Conservation (phyloP, 2,113 vertebrate genomes). For the Ageneiosus marmoratus region DNA sequence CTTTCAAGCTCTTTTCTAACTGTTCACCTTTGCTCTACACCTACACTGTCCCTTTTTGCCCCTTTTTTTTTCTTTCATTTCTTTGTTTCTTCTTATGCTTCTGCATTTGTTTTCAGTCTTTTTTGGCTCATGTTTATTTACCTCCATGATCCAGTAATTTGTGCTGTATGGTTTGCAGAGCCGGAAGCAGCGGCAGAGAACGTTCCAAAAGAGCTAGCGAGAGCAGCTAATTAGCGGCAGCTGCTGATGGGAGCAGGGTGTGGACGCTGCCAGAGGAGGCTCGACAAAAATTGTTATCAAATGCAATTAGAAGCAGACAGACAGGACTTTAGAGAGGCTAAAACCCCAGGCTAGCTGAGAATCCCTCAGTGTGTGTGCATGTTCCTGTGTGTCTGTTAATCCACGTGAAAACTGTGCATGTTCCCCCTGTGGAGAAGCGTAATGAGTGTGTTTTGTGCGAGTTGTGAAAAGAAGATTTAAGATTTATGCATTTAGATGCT, state of each 20-base stretch:
- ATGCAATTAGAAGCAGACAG: conserved; percentile 72
- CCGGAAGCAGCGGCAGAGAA: conserved; percentile 63
- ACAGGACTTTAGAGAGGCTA: conserved; percentile 65
- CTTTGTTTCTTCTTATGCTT: background rate
- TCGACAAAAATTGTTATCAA: conserved; percentile 80
- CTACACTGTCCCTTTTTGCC: background rate
- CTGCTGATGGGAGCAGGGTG: conserved; percentile 80
- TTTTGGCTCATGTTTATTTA: conserved; percentile 61
- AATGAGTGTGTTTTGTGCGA: conserved; percentile 29
- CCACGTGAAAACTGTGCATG: conserved; percentile 35
- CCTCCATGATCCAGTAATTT: conserved; percentile 73
- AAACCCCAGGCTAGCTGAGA: conserved; percentile 57
- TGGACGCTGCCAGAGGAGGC: conserved; percentile 68
- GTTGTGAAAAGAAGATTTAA: background rate
- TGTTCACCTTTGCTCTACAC: background rate
- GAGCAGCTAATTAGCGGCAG: conserved; percentile 83
- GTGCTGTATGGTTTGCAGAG: conserved; percentile 64
- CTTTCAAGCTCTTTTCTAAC: background rate
- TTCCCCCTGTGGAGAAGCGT: background rate
- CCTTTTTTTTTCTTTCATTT: background rate
- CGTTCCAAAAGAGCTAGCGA: conserved; percentile 79
- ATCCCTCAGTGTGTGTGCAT: conserved; percentile 25
- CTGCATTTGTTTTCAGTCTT: background rate
- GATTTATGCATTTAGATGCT: conserved; percentile 2
- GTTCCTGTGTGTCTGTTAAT: conserved; percentile 25